These are phyloP conservation scores for Astreopora myriophthalma DNA, from an alignment of 64 coral and sea anemone genomes.

Conservation along the genomic window DNA sequence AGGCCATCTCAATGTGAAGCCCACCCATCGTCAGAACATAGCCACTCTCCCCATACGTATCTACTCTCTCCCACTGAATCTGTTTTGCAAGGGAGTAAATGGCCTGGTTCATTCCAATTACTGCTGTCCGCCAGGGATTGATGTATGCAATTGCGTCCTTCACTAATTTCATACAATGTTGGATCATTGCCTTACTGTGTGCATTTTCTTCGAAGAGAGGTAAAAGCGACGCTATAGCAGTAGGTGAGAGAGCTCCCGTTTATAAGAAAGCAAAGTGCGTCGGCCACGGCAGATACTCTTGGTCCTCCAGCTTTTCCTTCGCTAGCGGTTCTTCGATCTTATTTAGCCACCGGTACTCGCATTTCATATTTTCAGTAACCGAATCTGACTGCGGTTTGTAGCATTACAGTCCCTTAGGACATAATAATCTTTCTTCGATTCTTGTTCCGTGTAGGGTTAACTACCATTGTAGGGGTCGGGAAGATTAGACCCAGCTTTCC, in stretches of 20 bases:
- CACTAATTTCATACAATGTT: constrained; percentile 9
- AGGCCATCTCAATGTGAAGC: constrained; percentile 14
- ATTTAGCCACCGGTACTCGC: constrained; percentile 34
- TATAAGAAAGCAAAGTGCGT: constrained; percentile 14
- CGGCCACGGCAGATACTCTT: constrained; percentile 11
- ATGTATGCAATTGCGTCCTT: constrained; percentile 3
- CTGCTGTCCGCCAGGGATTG: background rate
- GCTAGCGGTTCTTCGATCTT: constrained; percentile 21
- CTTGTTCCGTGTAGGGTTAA: constrained; percentile 16
- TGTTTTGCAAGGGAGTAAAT: constrained; percentile 17
- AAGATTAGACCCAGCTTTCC: background rate
- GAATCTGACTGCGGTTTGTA: constrained; percentile 33
- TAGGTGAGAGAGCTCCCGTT: background rate
- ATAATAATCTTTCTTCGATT: constrained; percentile 23
- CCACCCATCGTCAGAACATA: constrained; percentile 13
- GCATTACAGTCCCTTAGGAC: background rate
- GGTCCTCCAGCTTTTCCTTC: background rate
- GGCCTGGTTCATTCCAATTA: constrained; percentile 12
- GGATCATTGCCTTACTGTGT: constrained; percentile 29
- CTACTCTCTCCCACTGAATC: constrained; percentile 23
- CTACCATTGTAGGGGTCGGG: constrained; percentile 4
- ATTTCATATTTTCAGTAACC: constrained; percentile 29
- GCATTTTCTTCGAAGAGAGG: constrained; percentile 33
- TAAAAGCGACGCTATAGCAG: constrained; percentile 25
- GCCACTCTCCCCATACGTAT: background rate